These are phyloP conservation scores for Drosophila eugracilis DNA, from an alignment of 1,140 invertebrate genomes.

Conservation along the genomic window DNA sequence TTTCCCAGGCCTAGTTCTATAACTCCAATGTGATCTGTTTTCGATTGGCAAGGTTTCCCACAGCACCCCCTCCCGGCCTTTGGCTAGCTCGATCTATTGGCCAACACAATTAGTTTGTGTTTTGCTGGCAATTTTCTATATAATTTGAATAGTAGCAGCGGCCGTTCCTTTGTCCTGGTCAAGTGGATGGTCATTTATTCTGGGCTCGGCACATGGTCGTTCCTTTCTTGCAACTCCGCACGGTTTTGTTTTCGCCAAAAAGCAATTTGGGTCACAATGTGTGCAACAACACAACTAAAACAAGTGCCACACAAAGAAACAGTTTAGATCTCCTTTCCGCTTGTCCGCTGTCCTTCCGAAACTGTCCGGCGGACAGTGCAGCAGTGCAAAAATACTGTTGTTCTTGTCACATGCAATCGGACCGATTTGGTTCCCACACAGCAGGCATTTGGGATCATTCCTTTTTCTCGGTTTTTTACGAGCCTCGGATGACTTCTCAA, in stretches of 20 bases:
- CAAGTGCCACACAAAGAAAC: slow-evolving; percentile 74
- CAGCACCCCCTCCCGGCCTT: slow-evolving; percentile 37
- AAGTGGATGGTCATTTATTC: slow-evolving; percentile 62
- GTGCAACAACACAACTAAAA: slow-evolving; percentile 51
- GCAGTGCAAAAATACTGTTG: slow-evolving; percentile 53
- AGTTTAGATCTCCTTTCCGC: slow-evolving; percentile 41
- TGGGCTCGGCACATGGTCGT: slow-evolving; percentile 52
- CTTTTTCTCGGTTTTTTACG: slow-evolving; percentile 53
- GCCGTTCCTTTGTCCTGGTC: slow-evolving; percentile 51
- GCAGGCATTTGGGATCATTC: slow-evolving; percentile 63
- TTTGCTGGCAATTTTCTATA: slow-evolving; percentile 75
- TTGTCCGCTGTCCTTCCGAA: slow-evolving; percentile 5
- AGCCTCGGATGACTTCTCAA: slow-evolving; percentile 59
- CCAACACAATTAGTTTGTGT: slow-evolving; percentile 75
- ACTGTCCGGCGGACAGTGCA: slow-evolving; percentile 37
- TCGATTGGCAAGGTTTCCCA: slow-evolving; percentile 25
- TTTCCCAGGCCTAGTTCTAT: slow-evolving; percentile 56
- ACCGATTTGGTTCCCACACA: slow-evolving; percentile 76
- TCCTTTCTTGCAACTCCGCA: slow-evolving; percentile 14
- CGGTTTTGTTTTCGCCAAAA: slow-evolving; percentile 59
- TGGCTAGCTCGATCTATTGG: slow-evolving; percentile 12
- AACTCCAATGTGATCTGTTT: slow-evolving; percentile 35
- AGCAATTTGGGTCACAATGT: slow-evolving; percentile 76
- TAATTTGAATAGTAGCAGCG: slow-evolving; percentile 78
- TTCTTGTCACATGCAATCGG: slow-evolving; percentile 67